Evolutionary conservation across 2,113 vertebrate genomes (phyloP), one percentile per base, ranked within the genome.

Genomic region (Polypterus senegalus): DNA sequence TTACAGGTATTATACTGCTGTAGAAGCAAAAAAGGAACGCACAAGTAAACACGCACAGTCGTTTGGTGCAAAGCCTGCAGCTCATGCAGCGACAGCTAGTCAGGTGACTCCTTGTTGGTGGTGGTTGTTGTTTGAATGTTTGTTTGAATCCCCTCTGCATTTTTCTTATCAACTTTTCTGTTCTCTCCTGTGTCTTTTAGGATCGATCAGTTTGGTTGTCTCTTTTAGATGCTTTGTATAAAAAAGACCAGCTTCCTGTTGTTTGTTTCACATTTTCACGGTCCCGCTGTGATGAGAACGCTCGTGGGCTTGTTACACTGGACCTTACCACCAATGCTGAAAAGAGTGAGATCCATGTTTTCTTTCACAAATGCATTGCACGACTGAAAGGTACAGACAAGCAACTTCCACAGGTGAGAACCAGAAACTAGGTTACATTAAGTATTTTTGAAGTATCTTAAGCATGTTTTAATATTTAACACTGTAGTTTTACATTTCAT

Each of bases 221-320:
- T 4, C 82, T 96, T n/a, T 73, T 96, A 47, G 79, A 88, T 67
- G 88, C 78, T 73, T 86, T 96, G 70, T 87, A 85, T n/a, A 65
- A 80, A 65, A 80, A 85, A 43, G 89, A 92, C 65, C 90, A 90
- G 75, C 89, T 92, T 2, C 92, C 92, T 0, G 90, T 94, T 58
- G 92, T 96, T 3, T 89, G 90, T 1, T 96, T 96, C 74, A 96
- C 92, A 1, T 94, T 96, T 70, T 96, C 92, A 0, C 86, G 92
- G 46, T 81, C 85, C 0, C 91, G 92, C 51, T 94, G 92, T 3
- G 92, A 94, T 0, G 89, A 93, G 4, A 92, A 94, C 48, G 92
- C 92, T 3, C 82, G 89, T 0, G 81, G 87, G 0, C 82, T 96
- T 61, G 85, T 82, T 62, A 88, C 89, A 11, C 77, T 92, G 9